These are phyloP conservation scores for Girardinichthys multiradiatus DNA, from an alignment of 2,113 vertebrate genomes.

Conservation along the genomic window DNA sequence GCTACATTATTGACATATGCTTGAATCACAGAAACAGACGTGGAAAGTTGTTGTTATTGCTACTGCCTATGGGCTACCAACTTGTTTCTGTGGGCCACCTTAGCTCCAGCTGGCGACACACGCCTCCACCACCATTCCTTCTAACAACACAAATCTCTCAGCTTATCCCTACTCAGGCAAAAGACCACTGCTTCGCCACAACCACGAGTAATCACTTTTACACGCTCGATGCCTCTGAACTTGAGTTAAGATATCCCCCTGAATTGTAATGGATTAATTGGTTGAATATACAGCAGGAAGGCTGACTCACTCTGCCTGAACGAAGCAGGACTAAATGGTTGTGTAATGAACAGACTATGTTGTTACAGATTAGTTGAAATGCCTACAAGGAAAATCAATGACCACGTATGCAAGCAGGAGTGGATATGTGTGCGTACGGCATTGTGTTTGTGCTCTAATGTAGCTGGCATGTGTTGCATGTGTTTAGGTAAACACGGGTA, in stretches of 20 bases:
- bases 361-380: constrained; percentile 42
- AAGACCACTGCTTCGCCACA: constrained; percentile 49
- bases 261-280: constrained; percentile 68
- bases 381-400: constrained; percentile 41
- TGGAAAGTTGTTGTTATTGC: neutral
- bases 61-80: constrained; percentile 6
- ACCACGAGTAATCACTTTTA: constrained; percentile 58
- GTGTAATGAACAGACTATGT: constrained; percentile 41
- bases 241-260: constrained; percentile 58
- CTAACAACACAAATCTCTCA: constrained; percentile 55
- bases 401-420: constrained; percentile 16
- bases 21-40: neutral
- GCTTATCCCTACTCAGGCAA: constrained; percentile 46
- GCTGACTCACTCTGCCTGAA: constrained; percentile 46
- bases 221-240: constrained; percentile 51
- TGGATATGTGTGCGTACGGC: constrained; percentile 10
- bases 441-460: neutral
- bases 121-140: constrained; percentile 26
- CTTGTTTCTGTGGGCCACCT: constrained; percentile 46
- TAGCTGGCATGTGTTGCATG: constrained; percentile 16
- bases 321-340: constrained; percentile 28
- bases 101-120: constrained; percentile 42
- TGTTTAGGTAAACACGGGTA: constrained; percentile 35
- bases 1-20: neutral
- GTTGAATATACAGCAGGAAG: constrained; percentile 52